Base-by-base conservation (phyloP, 2,113 vertebrate genomes). In the Thymallus thymallus region DNA sequence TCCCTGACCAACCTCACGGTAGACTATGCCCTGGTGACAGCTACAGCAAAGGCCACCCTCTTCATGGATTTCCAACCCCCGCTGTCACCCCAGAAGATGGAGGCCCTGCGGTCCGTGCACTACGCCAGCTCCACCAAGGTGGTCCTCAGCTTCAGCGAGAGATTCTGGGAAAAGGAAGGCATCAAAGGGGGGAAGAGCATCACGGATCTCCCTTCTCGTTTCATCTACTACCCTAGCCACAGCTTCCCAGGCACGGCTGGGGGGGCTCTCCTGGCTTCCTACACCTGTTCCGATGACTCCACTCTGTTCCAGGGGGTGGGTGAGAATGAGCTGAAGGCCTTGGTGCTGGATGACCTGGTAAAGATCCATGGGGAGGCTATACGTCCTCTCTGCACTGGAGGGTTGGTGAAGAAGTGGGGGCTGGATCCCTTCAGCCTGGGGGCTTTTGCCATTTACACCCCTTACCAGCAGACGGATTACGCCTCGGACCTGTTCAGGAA, bases 201-300 rank as follows among this genome's bases (percentile, higher is more conserved):
- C 88, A 96, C 95, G 0, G 93, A 96, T 82, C 80, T 80, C 0
- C 94, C 93, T 0, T 93, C 94, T 0, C 91, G 94, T 3, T 94
- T 92, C 70, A 91, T 96, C 81, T 90, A 94, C 87, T 97, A 96
- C 84, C 95, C 94, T 60, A 96, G 91, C 80, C 95, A 96, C 85
- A 86, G 76, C 68, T 91, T 95, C 76, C 78, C 89, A 0, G 83
- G 81, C 0, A 87, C 85, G 0, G 68, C 77, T 0, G 69, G 90
- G 0, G 91, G 95, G 0, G 82, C 90, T 3, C 68, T 96, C 2
- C 71, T 96, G 78, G 95, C 94, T 0, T 97, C 95, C 66, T 96
- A 96, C 86, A 95, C 95, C 0, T 84, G 87, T 84, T 94, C 87
- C 0, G 87, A 92, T 0, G 95, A 96, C 0, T 82, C 95, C 0